Base-by-base conservation (phyloP, 2,113 vertebrate species). In the Penelope pileata region DNA sequence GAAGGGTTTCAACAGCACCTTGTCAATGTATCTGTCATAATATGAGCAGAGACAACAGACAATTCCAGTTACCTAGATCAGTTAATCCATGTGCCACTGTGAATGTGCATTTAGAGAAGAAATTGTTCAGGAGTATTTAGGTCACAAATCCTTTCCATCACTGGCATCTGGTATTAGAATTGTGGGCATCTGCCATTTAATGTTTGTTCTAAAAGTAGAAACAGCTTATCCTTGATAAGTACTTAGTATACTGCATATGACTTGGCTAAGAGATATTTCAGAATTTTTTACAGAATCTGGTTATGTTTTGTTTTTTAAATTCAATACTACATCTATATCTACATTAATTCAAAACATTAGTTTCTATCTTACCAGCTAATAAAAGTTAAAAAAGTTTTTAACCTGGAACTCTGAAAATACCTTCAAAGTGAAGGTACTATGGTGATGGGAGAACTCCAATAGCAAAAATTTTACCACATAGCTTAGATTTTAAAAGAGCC, bases 61-160 rank as follows among this genome's bases (percentile, higher is more conserved):
- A 48, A 80, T 27, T 58, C 34, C 80, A 79, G 56, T 91, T 92
- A 90, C 83, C 77, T 48, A 90, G 62, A 81, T 95, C 64, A 64
- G 58, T 84, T 42, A 91, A 43, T 32, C 21, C 90, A 59, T 7
- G 22, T 77, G 68, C 38, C 2, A 2, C 51, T 84, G 17, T 59
- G 54, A 96, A 94, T 90, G 50, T 32, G 29, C 56, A 96, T 85
- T 96, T 77, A 87, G 13, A 34, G 38, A 94, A 91, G 36, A 96
- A 96, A 91, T 79, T n/a, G 10, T 88, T 75, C 30, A 91, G 88
- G 76, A 82, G 56, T 95, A 97, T 96, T 93, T 95, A 96, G 94
- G 95, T 96, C 97, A 96, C 92, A 97, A 96, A 97, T 96, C 95
- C 95, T 93, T 94, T 87, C 94, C 93, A 96, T 90, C 78, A 79